Percentiles rank a stretch among this genome's conserved stretches.
Evolutionary conservation across 1,140 invertebrate species (phyloP).

Genomic region (Zaprionus tsacasi): DNA sequence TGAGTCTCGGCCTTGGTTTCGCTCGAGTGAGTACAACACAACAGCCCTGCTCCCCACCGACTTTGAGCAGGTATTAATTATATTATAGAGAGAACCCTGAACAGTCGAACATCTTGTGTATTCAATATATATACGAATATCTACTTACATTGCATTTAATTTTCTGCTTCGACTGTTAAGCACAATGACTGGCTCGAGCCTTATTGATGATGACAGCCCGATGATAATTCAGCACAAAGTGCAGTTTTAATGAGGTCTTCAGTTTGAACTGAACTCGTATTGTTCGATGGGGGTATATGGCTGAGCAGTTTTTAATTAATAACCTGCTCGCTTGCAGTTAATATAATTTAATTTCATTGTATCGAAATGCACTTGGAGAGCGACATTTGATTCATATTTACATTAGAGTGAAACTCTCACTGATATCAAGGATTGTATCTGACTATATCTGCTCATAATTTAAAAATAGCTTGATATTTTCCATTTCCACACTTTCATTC

Average conservation of each 20-base stretch:
- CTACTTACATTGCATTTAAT: constrained; percentile 48
- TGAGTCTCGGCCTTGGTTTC: constrained; percentile 7
- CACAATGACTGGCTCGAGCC: constrained; percentile 11
- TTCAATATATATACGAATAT: constrained; percentile 5
- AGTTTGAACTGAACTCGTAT: not conserved
- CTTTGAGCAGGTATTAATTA: constrained; percentile 61
- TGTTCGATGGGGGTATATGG: constrained; percentile 2
- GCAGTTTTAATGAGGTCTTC: constrained; percentile 34
- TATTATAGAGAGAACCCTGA: constrained; percentile 11
- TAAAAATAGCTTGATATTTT: not conserved
- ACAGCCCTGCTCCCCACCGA: not conserved
- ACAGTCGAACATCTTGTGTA: constrained; percentile 15
- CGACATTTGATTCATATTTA: constrained; percentile 4
- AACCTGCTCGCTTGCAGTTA: not conserved
- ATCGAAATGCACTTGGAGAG: not conserved
- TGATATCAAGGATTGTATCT: not conserved
- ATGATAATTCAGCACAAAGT: constrained; percentile 43
- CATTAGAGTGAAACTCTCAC: not conserved
- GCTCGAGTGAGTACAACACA: constrained; percentile 14
- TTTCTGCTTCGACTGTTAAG: constrained; percentile 57
- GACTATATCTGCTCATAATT: not conserved
- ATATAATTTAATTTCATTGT: constrained; percentile 20
- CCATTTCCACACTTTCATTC: not conserved
- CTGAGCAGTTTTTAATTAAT: constrained; percentile 40
- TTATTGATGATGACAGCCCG: constrained; percentile 36